Conservation (phyloP, 2,888 invertebrate species). For the Nomada fabriciana region DNA sequence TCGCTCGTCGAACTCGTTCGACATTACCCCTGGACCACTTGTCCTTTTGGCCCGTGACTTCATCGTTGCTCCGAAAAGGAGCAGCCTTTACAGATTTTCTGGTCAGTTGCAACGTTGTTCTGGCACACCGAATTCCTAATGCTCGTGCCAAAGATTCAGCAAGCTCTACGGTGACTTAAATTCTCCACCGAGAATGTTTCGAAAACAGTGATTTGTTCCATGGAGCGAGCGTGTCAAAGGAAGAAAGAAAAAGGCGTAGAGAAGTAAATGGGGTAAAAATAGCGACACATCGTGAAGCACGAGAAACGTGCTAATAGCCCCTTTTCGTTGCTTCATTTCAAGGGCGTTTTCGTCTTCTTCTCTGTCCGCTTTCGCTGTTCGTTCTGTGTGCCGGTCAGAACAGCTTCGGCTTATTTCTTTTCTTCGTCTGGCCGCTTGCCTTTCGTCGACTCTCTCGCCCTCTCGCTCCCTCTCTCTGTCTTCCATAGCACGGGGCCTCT, state of each 20-base stretch:
- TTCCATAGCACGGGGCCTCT: constrained; percentile 28
- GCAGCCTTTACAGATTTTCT: background rate
- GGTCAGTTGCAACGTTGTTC: background rate
- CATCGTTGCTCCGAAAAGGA: background rate
- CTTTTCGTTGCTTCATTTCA: constrained; percentile 61
- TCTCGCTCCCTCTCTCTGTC: constrained; percentile 21
- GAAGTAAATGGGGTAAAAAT: constrained; percentile 41
- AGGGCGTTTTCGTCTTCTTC: constrained; percentile 52
- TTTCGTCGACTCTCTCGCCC: constrained; percentile 32
- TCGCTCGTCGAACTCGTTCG: constrained; percentile 25
- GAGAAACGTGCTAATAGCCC: constrained; percentile 55
- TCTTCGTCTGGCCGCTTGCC: constrained; percentile 27
- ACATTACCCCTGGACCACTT: background rate
- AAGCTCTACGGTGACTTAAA: background rate
- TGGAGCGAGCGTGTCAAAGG: background rate
- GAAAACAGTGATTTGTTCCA: background rate
- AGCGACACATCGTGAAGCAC: constrained; percentile 28
- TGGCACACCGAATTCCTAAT: background rate
- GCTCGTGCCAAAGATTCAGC: constrained; percentile 12
- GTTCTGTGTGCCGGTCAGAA: constrained; percentile 20
- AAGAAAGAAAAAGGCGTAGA: background rate
- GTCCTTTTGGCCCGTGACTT: no score
- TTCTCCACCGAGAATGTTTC: background rate
- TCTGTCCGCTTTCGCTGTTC: constrained; percentile 1
- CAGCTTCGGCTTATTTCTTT: constrained; percentile 27